Conservation (phyloP, 2,888 invertebrate genomes). For the Macaria notata region DNA sequence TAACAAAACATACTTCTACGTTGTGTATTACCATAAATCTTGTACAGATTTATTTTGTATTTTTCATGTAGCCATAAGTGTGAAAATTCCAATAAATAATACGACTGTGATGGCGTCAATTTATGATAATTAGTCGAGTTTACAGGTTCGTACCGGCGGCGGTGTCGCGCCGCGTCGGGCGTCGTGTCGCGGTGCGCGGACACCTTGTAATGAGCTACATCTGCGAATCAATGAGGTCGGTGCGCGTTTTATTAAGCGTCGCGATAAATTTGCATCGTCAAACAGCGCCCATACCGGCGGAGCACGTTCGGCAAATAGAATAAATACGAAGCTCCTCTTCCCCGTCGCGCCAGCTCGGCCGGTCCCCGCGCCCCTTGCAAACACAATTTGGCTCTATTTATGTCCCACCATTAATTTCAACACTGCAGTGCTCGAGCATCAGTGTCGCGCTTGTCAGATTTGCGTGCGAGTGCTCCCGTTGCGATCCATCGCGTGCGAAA, state of each 20-base stretch:
- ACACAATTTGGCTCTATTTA: slow-evolving; percentile 74
- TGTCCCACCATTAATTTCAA: slow-evolving; percentile 47
- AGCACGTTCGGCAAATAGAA: slow-evolving; percentile 80
- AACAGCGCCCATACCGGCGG: slow-evolving; percentile 68
- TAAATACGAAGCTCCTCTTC: slow-evolving; percentile 67
- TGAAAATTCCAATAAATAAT: slow-evolving; percentile 35
- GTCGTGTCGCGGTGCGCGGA: slow-evolving; percentile 37
- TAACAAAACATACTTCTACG: slow-evolving; percentile 15
- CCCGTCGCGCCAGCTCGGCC: slow-evolving; percentile 42
- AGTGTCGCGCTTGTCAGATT: slow-evolving; percentile 43
- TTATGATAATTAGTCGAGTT: slow-evolving; percentile 58
- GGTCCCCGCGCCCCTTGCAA: slow-evolving; percentile 58
- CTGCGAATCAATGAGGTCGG: slow-evolving; percentile 70
- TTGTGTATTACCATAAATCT: slow-evolving; percentile 26
- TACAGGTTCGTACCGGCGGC: slow-evolving; percentile 38
- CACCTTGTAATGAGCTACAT: slow-evolving; percentile 62
- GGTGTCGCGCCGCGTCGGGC: slow-evolving; percentile 30
- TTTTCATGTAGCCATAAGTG: slow-evolving; percentile 20
- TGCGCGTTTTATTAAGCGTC: slow-evolving; percentile 73
- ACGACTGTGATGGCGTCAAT: slow-evolving; percentile 33
- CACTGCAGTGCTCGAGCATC: slow-evolving; percentile 41
- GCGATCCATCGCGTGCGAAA: slow-evolving; percentile 46
- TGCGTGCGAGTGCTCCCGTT: slow-evolving; percentile 38
- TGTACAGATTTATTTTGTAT: neutral
- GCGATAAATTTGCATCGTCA: slow-evolving; percentile 79